Evolutionary conservation across 35 echinoderm and acorn worm genomes (phyloP).

Genomic region (Apostichopus californicus): DNA sequence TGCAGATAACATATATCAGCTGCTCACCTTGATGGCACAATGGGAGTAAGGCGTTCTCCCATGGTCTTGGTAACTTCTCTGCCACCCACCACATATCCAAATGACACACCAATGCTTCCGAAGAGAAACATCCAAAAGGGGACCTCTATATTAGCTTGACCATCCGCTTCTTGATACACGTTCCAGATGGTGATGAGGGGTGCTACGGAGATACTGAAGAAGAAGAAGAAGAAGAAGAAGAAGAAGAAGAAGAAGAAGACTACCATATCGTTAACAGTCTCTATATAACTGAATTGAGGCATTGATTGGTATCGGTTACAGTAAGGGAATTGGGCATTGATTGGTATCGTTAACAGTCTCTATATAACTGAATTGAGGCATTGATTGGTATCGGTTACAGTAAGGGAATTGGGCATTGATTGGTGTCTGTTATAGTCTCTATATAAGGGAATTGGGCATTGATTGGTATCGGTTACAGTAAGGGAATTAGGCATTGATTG

Average conservation of each 20-base stretch:
- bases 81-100: background rate
- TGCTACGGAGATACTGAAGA: background rate
- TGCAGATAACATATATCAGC: background rate
- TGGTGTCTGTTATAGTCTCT: no score
- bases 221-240: background rate
- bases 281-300: no score
- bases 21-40: conserved; percentile 7
- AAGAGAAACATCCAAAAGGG: conserved; percentile 31
- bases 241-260: background rate
- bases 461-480: no score
- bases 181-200: conserved; percentile 11
- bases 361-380: no score
- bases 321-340: no score
- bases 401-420: no score
- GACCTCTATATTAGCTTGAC: background rate
- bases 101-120: background rate
- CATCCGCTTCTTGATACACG: background rate
- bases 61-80: conserved; percentile 2
- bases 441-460: no score
- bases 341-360: no score
- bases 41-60: background rate
- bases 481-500: no score
- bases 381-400: no score
- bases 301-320: no score
- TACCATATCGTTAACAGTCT: no score